Conservation (phyloP, 2,113 vertebrate species). For the Mormyrus lacerda region DNA sequence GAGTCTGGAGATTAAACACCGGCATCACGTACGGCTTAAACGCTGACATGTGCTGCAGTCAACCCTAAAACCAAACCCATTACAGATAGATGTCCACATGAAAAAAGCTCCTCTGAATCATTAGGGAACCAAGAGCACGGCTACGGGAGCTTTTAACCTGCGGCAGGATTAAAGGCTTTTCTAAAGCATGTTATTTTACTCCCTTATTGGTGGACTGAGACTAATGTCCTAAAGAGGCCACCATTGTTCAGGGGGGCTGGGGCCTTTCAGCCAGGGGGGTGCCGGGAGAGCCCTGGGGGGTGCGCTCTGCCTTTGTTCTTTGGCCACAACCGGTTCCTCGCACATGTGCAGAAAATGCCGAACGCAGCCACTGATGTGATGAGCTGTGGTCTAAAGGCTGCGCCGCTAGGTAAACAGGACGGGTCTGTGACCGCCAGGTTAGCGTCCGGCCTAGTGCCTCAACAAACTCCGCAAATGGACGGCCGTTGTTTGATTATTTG, state of each 20-base stretch:
- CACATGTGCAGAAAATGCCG: constrained; percentile 11
- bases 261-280: constrained; percentile 26
- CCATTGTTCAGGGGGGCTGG: constrained; percentile 33
- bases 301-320: constrained; percentile 40
- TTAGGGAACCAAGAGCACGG: background rate
- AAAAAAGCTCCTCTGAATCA: background rate
- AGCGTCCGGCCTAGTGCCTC: background rate
- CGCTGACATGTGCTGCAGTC: background rate
- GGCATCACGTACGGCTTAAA: background rate
- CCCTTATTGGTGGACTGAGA: background rate
- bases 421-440: background rate
- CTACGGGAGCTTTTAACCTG: background rate
- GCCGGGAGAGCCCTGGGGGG: constrained; percentile 28
- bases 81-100: background rate
- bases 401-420: background rate
- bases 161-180: background rate
- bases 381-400: background rate
- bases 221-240: constrained; percentile 17
- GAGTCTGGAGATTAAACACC: background rate
- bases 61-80: background rate
- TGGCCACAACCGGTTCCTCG: background rate
- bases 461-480: background rate
- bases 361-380: constrained; percentile 9
- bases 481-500: background rate
- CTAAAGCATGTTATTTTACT: background rate